These are phyloP conservation scores for Coracopsis vasa DNA, from an alignment of 2,113 vertebrate genomes.

Conservation along the genomic window DNA sequence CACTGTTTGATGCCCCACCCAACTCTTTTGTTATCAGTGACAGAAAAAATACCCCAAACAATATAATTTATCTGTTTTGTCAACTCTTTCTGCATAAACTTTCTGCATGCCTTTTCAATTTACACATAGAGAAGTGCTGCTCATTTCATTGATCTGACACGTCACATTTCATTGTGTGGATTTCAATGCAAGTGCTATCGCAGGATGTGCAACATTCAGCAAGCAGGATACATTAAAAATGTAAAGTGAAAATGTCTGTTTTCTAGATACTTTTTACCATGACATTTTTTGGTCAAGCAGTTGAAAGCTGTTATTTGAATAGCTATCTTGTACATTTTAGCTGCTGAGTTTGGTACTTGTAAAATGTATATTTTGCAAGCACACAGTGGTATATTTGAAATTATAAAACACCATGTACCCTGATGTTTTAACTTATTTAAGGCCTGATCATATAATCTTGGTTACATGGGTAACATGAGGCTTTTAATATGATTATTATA, in stretches of 20 bases:
- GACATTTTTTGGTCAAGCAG: background rate
- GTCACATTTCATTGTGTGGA: constrained; percentile 49
- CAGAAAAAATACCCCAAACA: background rate
- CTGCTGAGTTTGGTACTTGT: background rate
- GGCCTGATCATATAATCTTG: background rate
- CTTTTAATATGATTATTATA: background rate
- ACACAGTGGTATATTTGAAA: background rate
- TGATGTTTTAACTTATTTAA: background rate
- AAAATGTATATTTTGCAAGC: background rate
- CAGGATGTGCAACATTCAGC: background rate
- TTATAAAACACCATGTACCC: background rate
- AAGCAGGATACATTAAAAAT: constrained; percentile 31
- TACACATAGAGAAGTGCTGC: background rate
- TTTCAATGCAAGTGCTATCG: constrained; percentile 19
- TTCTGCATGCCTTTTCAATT: background rate
- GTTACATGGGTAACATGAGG: background rate
- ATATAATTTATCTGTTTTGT: constrained; percentile 16
- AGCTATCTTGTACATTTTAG: background rate
- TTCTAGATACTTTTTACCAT: background rate
- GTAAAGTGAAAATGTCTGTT: background rate
- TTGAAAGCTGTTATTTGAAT: background rate
- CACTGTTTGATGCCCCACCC: background rate
- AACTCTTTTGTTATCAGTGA: background rate
- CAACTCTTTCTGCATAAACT: background rate
- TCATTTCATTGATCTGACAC: constrained; percentile 38